Conservation (phyloP, 2,113 vertebrate genomes). For the Dipodomys ordii region DNA sequence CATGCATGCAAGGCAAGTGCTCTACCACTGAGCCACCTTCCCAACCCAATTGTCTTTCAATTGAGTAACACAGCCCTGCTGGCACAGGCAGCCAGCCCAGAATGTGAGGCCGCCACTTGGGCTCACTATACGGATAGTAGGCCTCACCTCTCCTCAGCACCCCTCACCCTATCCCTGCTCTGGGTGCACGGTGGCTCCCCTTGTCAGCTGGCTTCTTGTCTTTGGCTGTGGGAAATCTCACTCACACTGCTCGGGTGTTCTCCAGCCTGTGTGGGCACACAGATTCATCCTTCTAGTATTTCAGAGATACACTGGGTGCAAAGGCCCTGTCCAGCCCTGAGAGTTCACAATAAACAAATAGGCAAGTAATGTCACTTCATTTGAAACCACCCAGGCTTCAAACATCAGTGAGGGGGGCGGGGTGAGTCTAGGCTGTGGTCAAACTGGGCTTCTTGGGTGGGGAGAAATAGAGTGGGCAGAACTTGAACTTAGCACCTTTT, state of each 20-base stretch:
- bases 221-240: not conserved
- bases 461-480: not conserved
- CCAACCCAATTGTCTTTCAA: conserved; percentile 50
- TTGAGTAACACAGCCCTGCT: conserved; percentile 42
- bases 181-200: not conserved
- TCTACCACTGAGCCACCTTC: no score
- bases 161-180: not conserved
- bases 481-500: not conserved
- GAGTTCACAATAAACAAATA: not conserved
- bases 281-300: no score
- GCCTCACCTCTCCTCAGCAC: rapidly evolving
- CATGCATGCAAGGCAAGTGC: no score
- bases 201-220: not conserved
- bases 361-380: not conserved
- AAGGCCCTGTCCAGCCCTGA: not conserved
- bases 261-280: rapidly evolving
- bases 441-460: not conserved
- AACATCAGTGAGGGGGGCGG: not conserved
- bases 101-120: rapidly evolving
- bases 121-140: rapidly evolving
- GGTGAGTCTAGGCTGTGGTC: rapidly evolving
- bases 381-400: no score
- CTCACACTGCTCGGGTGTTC: not conserved
- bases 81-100: not conserved
- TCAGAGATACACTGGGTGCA: rapidly evolving